These are phyloP conservation scores for Drosophila stalkeri DNA, from an alignment of 2,888 invertebrate genomes.

Conservation along the genomic window DNA sequence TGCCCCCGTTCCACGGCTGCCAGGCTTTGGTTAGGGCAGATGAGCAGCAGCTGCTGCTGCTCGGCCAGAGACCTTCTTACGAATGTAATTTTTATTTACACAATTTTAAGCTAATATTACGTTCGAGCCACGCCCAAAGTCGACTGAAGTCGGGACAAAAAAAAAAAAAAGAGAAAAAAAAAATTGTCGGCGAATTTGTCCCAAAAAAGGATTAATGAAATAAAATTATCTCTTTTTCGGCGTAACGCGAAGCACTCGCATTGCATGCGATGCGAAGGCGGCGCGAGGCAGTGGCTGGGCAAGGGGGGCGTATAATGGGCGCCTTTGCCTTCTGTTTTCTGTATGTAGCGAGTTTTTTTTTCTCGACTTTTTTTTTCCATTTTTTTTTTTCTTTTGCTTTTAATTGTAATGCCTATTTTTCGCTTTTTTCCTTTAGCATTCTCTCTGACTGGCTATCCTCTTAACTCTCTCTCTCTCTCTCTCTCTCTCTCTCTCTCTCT, in stretches of 20 bases:
- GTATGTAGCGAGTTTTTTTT: constrained; percentile 11
- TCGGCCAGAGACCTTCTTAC: constrained; percentile 65
- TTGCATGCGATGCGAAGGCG: constrained; percentile 11
- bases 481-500: background rate
- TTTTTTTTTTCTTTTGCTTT: constrained; percentile 50
- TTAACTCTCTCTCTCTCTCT: background rate
- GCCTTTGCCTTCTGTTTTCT: constrained; percentile 11
- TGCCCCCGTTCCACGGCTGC: background rate
- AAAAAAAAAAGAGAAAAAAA: constrained; percentile 46
- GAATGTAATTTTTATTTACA: constrained; percentile 81
- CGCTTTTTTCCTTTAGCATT: constrained; percentile 19
- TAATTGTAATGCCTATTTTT: constrained; percentile 65
- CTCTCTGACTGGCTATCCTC: constrained; percentile 6
- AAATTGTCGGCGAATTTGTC: constrained; percentile 74
- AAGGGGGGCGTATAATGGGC: constrained; percentile 6
- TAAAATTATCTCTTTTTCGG: constrained; percentile 83
- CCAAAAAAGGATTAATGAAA: constrained; percentile 84
- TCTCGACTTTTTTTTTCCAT: background rate
- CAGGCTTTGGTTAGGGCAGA: constrained; percentile 5
- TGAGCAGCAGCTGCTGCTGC: constrained; percentile 55
- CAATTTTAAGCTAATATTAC: constrained; percentile 80
- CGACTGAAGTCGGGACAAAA: constrained; percentile 36
- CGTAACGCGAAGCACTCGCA: constrained; percentile 64
- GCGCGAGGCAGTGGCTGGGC: background rate
- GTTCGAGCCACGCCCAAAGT: constrained; percentile 72